phyloP scores from a whole-genome alignment of 1,140 invertebrate genomes.

The Bursaphelenchus mucronatus region DNA sequence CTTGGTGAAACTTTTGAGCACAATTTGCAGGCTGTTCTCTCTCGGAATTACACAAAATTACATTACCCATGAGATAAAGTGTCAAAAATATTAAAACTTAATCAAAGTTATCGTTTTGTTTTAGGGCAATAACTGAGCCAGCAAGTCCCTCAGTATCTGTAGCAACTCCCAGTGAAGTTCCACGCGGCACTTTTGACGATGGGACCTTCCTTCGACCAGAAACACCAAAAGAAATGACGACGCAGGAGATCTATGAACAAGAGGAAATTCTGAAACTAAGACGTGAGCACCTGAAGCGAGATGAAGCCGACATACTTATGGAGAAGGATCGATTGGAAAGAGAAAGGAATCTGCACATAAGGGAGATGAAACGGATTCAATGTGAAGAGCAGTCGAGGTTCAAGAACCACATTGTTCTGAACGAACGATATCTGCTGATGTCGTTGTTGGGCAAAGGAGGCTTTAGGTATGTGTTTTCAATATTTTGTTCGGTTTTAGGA shows the following conservation, averaged over 20 bases:
- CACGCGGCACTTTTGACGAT: conserved; percentile 61
- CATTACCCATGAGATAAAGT: too few relatives aligned
- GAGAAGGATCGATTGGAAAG: conserved; percentile 98
- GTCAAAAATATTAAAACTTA: too few relatives aligned
- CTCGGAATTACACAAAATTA: too few relatives aligned
- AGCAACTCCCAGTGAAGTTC: too few relatives aligned
- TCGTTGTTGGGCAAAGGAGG: conserved; percentile 97
- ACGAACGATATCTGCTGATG: conserved; percentile 86
- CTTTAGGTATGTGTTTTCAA: conserved; percentile 62
- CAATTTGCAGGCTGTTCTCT: too few relatives aligned
- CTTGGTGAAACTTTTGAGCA: too few relatives aligned
- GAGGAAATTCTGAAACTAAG: conserved; percentile 72
- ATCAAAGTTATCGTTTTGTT: too few relatives aligned
- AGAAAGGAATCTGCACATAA: conserved; percentile 94
- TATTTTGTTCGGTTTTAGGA: not conserved
- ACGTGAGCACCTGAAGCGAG: conserved; percentile 93
- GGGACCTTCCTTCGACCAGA: conserved; percentile 70
- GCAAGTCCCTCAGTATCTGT: conserved; percentile 44
- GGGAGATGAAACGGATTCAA: conserved; percentile 96
- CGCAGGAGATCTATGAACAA: conserved; percentile 66
- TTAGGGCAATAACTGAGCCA: conserved; percentile 20
- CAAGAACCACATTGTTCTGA: conserved; percentile 82
- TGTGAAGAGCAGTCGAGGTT: conserved; percentile 88
- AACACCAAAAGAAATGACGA: conserved; percentile 60
- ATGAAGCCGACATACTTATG: conserved; percentile 91